Conservation (phyloP, 2,113 vertebrate species). For the Tachysurus fulvidraco region DNA sequence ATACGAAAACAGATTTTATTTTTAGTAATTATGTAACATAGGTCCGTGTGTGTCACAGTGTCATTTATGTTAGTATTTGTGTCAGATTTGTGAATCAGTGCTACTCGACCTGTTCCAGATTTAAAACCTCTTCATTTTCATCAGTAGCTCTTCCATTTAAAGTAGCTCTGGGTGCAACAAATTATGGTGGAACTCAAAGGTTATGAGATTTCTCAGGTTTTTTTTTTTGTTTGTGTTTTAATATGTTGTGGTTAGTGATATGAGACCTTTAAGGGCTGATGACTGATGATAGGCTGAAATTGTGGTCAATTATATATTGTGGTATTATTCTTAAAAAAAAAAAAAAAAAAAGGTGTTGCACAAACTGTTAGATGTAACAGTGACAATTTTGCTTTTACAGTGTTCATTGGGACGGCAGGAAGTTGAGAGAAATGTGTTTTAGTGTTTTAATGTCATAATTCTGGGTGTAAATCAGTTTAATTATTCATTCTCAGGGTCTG, state of each 20-base stretch:
- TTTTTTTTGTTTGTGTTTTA: background rate
- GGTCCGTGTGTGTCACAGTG: background rate
- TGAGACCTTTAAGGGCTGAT: constrained; percentile 36
- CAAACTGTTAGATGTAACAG: constrained; percentile 12
- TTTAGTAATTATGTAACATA: constrained; percentile 22
- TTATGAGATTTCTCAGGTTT: constrained; percentile 34
- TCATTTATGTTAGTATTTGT: constrained; percentile 8
- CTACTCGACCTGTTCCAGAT: constrained; percentile 5
- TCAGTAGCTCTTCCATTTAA: constrained; percentile 37
- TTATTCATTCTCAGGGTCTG: constrained; percentile 45
- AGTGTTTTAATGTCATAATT: constrained; percentile 23
- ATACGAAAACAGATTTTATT: constrained; percentile 39
- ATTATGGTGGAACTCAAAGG: background rate
- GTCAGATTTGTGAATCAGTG: constrained; percentile 40
- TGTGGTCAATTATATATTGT: constrained; percentile 12
- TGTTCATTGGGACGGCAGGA: constrained; percentile 1
- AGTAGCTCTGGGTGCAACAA: constrained; percentile 29
- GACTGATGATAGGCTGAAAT: constrained; percentile 7
- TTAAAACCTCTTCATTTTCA: background rate
- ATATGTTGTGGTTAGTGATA: background rate
- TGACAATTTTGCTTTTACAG: constrained; percentile 11
- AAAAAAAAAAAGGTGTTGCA: background rate
- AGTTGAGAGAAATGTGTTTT: constrained; percentile 19
- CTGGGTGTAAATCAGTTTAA: constrained; percentile 27
- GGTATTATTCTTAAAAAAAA: background rate